Base-by-base conservation (phyloP, 2,797 vertebrate species). In the Ctenochaetus hawaiiensis region DNA sequence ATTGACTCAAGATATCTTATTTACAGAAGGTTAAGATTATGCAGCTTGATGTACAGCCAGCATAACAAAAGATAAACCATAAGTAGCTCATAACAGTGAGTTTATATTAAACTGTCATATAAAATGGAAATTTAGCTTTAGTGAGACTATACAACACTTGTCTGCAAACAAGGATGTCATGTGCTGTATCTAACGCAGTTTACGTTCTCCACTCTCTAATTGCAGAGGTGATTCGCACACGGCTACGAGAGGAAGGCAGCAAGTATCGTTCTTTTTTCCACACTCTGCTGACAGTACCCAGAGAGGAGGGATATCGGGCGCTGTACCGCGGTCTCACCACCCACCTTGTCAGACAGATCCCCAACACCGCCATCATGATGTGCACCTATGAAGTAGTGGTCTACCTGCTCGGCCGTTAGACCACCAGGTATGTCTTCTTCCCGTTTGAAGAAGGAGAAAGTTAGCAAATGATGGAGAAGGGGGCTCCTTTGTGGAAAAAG, bases 331-430 rank as follows among this genome's bases (percentile, higher is more conserved):
- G 98, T 80, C 95, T 99, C 74, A 98, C 97, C 67, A 99, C 98
- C 1, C 98, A 99, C 62, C 95, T 99, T 41, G 93, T 99, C 90
- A 96, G 98, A 90, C 98, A 99, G 93, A 99, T 99, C 84, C 98
- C 98, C 80, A 99, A 99, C 94, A 99, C 98, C 0, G 98, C 98
- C 88, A 98, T 99, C 88, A 97, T 99, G 97, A 99, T 99, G 98
- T 96, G 96, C 89, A 99, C 98, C 83, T 99, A 99, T 70, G 98
- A 99, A 93, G 89, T 99, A 88, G 98, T 99, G 86, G 97, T 99
- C 81, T 98, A 99, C 95, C 93, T 99, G 71, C 96, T 99, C 0
- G 94, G 96, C 70, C 93, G 96, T 94, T 99, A 98, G 95, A 87
- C 57, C 43, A 16, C 41, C 8, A 3, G 6, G 14, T 54, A 5